Percentiles rank a stretch among this genome's conserved stretches.
Conservation (phyloP, 2,888 invertebrate genomes). For the Lepidochitona cinerea region DNA sequence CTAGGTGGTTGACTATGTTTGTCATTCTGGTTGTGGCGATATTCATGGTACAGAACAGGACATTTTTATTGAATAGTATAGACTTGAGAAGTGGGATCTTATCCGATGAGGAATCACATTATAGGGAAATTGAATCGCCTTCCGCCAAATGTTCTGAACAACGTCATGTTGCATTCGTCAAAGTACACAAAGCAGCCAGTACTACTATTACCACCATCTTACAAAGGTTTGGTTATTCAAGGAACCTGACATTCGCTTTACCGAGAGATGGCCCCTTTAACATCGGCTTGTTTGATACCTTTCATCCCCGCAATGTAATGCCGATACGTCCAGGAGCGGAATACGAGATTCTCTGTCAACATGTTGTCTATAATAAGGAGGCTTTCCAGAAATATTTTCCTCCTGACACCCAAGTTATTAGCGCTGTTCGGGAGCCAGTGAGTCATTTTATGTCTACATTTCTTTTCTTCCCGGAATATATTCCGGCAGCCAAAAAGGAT, state of each 20-base stretch:
- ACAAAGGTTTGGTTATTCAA: neutral
- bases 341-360: neutral
- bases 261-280: neutral
- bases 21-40: too few species aligned
- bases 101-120: too few species aligned
- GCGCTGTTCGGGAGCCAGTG: neutral
- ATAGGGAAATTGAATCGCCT: too few species aligned
- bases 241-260: neutral
- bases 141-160: too few species aligned
- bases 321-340: neutral
- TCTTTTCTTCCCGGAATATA: neutral
- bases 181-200: conserved; percentile 6
- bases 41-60: too few species aligned
- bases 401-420: neutral
- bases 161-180: conserved; percentile 6
- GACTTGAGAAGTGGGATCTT: too few species aligned
- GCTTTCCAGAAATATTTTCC: neutral
- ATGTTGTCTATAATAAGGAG: neutral
- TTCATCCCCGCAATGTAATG: neutral
- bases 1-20: too few species aligned
- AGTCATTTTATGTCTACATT: neutral
- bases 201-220: neutral
- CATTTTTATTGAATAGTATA: too few species aligned
- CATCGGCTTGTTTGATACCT: neutral
- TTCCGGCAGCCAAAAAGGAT: neutral